Evolutionary conservation across 1,140 invertebrate genomes (phyloP), one percentile per base, ranked within the genome.

Genomic region (Calephelis nemesis): DNA sequence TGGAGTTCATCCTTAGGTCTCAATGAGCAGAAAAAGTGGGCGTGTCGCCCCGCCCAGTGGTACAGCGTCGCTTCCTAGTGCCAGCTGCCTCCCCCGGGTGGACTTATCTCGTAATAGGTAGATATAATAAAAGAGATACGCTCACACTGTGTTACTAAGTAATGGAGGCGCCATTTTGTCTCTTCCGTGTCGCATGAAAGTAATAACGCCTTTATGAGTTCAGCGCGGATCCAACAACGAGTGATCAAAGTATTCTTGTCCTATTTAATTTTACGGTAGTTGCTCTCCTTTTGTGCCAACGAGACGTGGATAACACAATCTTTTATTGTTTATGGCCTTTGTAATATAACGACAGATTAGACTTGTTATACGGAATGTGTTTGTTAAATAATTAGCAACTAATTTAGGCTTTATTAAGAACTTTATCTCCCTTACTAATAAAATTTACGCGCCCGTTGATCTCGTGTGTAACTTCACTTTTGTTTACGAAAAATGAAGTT

Each of bases 91-190:
- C 82, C 83, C 79, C 82, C 75, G 64, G 45, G 77, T 74, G 77
- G 78, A 79, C 73, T 90, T 87, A 90, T 90, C 87, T 85, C 78
- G 76, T 88, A 87, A 87, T 85, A 87, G 83, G 74, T 80, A 83
- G 83, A 77, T 88, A 87, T 86, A 85, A 83, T 86, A 89, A 89
- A 88, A 88, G 78, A 87, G 84, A 88, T 84, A 87, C 79, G 77
- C 74, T 83, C 78, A 78, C 79, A 84, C 86, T 82, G 86, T 89
- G 87, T 89, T 91, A 91, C 87, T 91, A 89, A 91, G 88, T 89
- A 89, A 91, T 91, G 88, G 87, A 89, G 79, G 73, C 87, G 88
- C 88, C 88, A 91, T 91, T 87, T 91, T 91, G 87, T 85, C 82
- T 84, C 76, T 87, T 88, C 85, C 84, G 77, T 71, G 81, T 81